Conservation (phyloP, 64 coral and sea anemone species). For the Pocillopora verrucosa region DNA sequence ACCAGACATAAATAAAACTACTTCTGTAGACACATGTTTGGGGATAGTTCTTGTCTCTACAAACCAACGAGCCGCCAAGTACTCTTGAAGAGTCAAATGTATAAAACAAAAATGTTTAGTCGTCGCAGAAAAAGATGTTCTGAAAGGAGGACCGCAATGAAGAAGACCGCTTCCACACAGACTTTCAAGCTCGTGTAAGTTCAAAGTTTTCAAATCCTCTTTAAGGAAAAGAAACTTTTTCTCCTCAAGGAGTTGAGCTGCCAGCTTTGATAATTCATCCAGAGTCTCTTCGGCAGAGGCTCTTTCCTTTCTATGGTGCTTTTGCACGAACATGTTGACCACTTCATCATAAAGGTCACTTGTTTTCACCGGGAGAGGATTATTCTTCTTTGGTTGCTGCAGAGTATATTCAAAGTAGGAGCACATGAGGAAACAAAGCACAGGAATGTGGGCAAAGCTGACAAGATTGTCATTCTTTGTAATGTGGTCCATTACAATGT, state of each 20-base stretch:
- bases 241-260: constrained; percentile 23
- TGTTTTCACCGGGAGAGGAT: background rate
- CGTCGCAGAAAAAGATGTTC: constrained; percentile 10
- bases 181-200: background rate
- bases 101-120: constrained; percentile 31
- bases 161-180: constrained; percentile 33
- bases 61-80: constrained; percentile 28
- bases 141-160: constrained; percentile 14
- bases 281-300: background rate
- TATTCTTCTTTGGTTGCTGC: background rate
- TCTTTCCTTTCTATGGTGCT: constrained; percentile 7
- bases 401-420: constrained; percentile 7
- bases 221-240: constrained; percentile 15
- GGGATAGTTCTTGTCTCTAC: background rate
- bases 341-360: constrained; percentile 23
- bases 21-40: background rate
- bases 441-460: constrained; percentile 38
- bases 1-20: constrained; percentile 26
- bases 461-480: constrained; percentile 27
- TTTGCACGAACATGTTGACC: background rate
- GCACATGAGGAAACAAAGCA: constrained; percentile 40
- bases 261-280: constrained; percentile 24
- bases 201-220: constrained; percentile 16
- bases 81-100: constrained; percentile 33
- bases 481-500: constrained; percentile 10